These are phyloP conservation scores for Himalopsyche japonica DNA, from an alignment of 2,888 invertebrate genomes.

Conservation along the genomic window DNA sequence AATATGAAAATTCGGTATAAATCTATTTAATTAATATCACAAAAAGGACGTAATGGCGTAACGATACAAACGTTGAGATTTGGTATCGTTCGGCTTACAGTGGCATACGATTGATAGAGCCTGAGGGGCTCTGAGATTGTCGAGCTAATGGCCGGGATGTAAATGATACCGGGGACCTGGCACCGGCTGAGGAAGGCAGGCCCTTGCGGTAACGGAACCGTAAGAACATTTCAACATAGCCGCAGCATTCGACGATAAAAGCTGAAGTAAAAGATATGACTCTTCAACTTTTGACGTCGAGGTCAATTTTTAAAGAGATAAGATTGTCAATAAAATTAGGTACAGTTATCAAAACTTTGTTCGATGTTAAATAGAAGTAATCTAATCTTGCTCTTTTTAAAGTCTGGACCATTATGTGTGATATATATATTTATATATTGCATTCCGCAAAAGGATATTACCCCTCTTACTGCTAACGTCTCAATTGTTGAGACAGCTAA, in stretches of 20 bases:
- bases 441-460: too few relatives aligned
- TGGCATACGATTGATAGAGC: constrained; percentile 6
- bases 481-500: too few relatives aligned
- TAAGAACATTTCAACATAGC: not conserved
- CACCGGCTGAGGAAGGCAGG: not conserved
- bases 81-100: not conserved
- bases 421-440: too few relatives aligned
- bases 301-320: not conserved
- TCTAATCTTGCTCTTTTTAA: too few relatives aligned
- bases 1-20: too few relatives aligned
- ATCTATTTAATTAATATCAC: too few relatives aligned
- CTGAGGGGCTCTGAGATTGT: constrained; percentile 9
- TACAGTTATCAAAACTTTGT: not conserved
- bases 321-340: not conserved
- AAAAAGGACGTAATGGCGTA: not conserved
- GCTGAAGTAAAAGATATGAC: not conserved
- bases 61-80: not conserved
- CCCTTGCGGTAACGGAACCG: not conserved
- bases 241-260: not conserved
- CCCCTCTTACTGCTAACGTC: too few relatives aligned
- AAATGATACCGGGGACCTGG: constrained; percentile 3
- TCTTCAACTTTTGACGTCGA: not conserved
- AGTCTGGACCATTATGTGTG: too few relatives aligned
- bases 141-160: constrained; percentile 12
- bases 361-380: not conserved